Evolutionary conservation across 2,797 vertebrate genomes (phyloP), one percentile per base, ranked within the genome.

Genomic region (Antennarius maculatus): DNA sequence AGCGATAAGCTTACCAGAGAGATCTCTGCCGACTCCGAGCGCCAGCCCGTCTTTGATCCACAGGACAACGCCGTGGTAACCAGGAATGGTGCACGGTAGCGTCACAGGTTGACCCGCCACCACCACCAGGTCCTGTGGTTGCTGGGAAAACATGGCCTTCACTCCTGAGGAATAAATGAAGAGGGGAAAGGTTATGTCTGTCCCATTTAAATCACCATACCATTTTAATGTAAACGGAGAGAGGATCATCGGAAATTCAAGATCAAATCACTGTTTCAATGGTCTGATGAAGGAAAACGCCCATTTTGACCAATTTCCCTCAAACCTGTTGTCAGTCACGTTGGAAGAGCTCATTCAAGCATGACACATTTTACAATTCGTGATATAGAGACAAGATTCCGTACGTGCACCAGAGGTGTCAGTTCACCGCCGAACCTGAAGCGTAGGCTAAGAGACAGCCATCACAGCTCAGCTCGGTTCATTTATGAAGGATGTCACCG

Each of bases 31-130:
- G 3, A 99, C 95, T 0, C 97, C 97, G 0, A 99, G 92, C 2
- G 97, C 97, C 41, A 99, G 89, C 63, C 97, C 97, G 0, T 99
- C 96, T 82, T 98, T 99, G 83, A 99, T 97, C 97, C 97, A 99
- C 31, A 99, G 94, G 55, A 99, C 96, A 0, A 98, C 94, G 2
- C 97, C 97, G 15, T 95, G 96, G 31, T 99, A 99, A 50, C 95
- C 95, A 0, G 97, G 96, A 77, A 98, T 97, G 47, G 96, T 95
- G 4, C 97, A 99, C 0, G 95, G 94, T 75, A 99, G 91, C 0
- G 96, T 98, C 83, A 97, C 97, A 0, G 95, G 96, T 89, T 98
- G 95, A 23, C 97, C 97, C 0, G 97, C 96, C 16, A 99, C 94
- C 84, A 97, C 97, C 60, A 99, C 97, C 87, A 98, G 92, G 91